Conservation (phyloP, 2,797 vertebrate species). For the Hypotaenidia philippensis region DNA sequence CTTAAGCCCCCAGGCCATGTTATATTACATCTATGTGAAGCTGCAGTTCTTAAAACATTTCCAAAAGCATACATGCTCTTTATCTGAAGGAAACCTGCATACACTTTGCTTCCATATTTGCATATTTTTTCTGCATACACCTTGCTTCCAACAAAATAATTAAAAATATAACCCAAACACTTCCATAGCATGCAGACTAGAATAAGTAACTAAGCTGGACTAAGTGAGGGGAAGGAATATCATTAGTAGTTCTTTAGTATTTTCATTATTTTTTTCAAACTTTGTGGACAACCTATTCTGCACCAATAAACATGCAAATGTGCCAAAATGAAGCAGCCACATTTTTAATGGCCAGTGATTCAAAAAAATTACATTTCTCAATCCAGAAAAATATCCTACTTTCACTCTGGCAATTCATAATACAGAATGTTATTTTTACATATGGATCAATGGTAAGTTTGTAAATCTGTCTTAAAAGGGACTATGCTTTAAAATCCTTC, state of each 20-base stretch:
- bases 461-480: neutral
- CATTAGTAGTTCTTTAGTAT: neutral
- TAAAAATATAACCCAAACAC: neutral
- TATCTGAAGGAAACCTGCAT: neutral
- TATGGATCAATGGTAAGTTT: neutral
- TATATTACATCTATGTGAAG: neutral
- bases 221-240: neutral
- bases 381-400: neutral
- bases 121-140: neutral
- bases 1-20: neutral
- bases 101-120: neutral
- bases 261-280: neutral
- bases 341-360: neutral
- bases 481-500: neutral
- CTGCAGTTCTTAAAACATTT: neutral
- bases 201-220: neutral
- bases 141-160: neutral
- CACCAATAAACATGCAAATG: neutral
- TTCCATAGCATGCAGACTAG: neutral
- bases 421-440: neutral
- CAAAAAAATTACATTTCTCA: neutral
- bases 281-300: neutral
- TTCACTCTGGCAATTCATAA: neutral
- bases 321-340: neutral
- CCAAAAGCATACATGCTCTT: neutral